A percentile compares a stretch with the other conserved stretches of the same genome.
These are phyloP conservation scores for Gymnocephalus cernua DNA, from an alignment of 2,113 vertebrate species.

Conservation along the genomic window DNA sequence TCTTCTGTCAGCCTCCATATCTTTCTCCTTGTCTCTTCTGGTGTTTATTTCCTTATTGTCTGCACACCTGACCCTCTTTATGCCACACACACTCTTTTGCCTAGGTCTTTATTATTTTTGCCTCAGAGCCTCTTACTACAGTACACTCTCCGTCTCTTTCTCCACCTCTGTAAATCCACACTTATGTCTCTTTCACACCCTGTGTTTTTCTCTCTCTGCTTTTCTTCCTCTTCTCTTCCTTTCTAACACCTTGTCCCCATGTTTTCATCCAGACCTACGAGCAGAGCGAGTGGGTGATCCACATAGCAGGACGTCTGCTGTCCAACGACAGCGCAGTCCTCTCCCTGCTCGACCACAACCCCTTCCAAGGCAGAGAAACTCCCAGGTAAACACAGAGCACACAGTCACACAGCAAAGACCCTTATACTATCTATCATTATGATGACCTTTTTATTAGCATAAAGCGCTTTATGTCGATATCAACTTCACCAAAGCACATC, in stretches of 20 bases:
- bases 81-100: background rate
- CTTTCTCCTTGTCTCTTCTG: background rate
- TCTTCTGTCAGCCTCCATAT: background rate
- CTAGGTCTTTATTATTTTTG: background rate
- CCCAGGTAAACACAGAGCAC: constrained; percentile 84
- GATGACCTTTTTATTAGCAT: background rate
- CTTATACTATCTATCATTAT: accelerated
- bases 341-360: constrained; percentile 90
- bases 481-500: background rate
- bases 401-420: background rate
- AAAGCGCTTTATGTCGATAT: background rate
- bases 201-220: background rate
- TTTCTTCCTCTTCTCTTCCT: background rate
- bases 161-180: background rate
- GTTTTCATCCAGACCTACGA: constrained; percentile 90
- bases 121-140: background rate
- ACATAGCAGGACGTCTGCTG: constrained; percentile 93
- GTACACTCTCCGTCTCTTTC: background rate
- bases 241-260: background rate
- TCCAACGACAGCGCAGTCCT: constrained; percentile 87
- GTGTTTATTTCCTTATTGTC: background rate
- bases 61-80: background rate
- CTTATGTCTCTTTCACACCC: background rate
- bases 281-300: constrained; percentile 96
- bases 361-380: constrained; percentile 83